Percentiles rank a stretch among this genome's conserved stretches.
These are phyloP conservation scores for Aphidoletes aphidimyza DNA, from an alignment of 2,888 invertebrate species.

Conservation along the genomic window DNA sequence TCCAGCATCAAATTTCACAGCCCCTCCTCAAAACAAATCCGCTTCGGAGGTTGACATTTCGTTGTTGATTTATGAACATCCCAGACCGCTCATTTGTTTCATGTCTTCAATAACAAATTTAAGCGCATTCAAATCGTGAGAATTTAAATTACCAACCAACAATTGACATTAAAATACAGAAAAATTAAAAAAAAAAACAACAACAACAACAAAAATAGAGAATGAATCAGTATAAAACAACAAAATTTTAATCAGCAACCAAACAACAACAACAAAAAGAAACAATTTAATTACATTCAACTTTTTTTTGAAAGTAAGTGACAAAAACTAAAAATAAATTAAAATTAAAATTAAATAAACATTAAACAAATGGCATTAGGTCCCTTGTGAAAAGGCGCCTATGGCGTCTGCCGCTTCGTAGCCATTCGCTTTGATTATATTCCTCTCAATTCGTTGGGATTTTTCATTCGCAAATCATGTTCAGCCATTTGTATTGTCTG, in stretches of 20 bases:
- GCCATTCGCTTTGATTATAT: not conserved
- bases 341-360: not conserved
- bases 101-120: conserved; percentile 34
- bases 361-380: not conserved
- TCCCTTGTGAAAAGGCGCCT: not conserved
- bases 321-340: not conserved
- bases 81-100: not conserved
- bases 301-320: not conserved
- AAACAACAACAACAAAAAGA: no score
- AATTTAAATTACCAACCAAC: no score
- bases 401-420: not conserved
- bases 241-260: not conserved
- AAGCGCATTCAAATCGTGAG: conserved; percentile 18
- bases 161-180: no score
- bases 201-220: not conserved
- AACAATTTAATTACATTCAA: no score
- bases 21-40: no score
- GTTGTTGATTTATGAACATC: not conserved
- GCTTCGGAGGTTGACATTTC: no score
- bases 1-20: no score
- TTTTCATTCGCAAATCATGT: no score
- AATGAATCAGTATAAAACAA: not conserved
- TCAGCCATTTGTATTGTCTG: no score
- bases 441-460: not conserved
- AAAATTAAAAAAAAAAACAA: not conserved